Percentiles rank a stretch among this genome's conserved stretches.
These are phyloP conservation scores for Leuctra nigra DNA, from an alignment of 2,888 invertebrate species.

Conservation along the genomic window DNA sequence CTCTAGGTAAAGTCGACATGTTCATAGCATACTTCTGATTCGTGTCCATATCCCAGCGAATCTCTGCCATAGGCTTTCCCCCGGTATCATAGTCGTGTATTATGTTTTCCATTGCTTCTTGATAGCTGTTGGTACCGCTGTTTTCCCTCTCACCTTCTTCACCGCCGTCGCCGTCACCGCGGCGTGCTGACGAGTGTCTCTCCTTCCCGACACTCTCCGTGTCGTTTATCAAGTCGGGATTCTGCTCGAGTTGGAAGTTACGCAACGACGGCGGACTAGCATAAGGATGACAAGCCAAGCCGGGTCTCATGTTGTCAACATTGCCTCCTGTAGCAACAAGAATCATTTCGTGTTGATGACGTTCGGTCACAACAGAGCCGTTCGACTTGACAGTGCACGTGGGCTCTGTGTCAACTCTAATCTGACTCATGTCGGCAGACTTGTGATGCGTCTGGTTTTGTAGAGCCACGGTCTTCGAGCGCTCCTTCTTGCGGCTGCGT, in stretches of 20 bases:
- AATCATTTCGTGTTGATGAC: conserved; percentile 48
- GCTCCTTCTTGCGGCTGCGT: conserved; percentile 38
- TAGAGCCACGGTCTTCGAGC: conserved; percentile 44
- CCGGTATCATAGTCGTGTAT: conserved; percentile 33
- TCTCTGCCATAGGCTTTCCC: conserved; percentile 5
- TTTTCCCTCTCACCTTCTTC: conserved; percentile 40
- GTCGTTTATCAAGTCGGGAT: conserved; percentile 74
- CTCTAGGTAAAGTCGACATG: conserved; percentile 46
- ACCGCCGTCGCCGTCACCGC: conserved; percentile 33
- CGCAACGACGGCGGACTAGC: conserved; percentile 50
- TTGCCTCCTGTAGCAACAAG: conserved; percentile 31
- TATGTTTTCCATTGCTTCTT: conserved; percentile 36
- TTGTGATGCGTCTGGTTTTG: conserved; percentile 41
- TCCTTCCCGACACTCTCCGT: conserved; percentile 56
- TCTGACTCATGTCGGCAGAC: conserved; percentile 39
- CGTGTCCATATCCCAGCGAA: conserved; percentile 9
- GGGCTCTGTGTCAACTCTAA: conserved; percentile 45
- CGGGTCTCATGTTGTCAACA: conserved; percentile 15
- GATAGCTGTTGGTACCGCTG: conserved; percentile 34
- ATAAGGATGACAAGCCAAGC: conserved; percentile 39
- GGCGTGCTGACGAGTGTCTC: conserved; percentile 35
- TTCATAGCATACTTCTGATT: conserved; percentile 34
- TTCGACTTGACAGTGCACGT: conserved; percentile 43
- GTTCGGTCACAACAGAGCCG: conserved; percentile 49
- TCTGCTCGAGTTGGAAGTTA: conserved; percentile 54